Base-by-base conservation (phyloP, 2,113 vertebrate genomes). In the Apus apus region DNA sequence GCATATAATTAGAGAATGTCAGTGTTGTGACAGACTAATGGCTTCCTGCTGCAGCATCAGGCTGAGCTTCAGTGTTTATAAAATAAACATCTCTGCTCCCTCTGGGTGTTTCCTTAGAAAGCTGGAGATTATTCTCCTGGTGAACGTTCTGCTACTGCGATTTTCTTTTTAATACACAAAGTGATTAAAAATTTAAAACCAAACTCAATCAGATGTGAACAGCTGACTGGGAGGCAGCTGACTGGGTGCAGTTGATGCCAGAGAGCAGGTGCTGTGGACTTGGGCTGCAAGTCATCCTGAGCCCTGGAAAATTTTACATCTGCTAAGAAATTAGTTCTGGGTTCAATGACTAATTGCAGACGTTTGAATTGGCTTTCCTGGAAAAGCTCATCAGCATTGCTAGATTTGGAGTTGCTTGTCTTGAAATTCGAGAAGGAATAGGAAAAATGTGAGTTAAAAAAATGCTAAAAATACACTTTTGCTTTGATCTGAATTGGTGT, bases 171-270 rank as follows among this genome's bases (percentile, higher is more conserved):
- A 56, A 94, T 93, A 90, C 74, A 50, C 60, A 46, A 22, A 77
- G 45, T 58, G 66, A 94, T 96, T 93, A 95, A 97, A 96, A 96
- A 93, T 96, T 96, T 86, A 93, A 85, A 83, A 6, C 67, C 40
- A 26, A 54, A 26, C 54, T 89, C 89, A 57, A 3, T 93, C 66
- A 80, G 85, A 86, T 64, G 84, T 23, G 57, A 86, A 8, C 61
- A 90, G 87, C 95, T 97, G 85, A 50, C 65, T 43, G 62, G 13
- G 19, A 76, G 38, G 64, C 64, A 75, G 73, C 78, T 79, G 81
- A 56, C n/a, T 64, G 88, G 86, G 78, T 71, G 82, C 64, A 18
- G 71, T 19, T 85, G 74, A 54, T 48, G 27, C 15, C 14, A 38
- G 51, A 66, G 72, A 88, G 64, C 93, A 94, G 93, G 81, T 93